A percentile compares a stretch with the other conserved stretches of the same genome.
Conservation (phyloP, 2,888 invertebrate species). For the Adineta ricciae region DNA sequence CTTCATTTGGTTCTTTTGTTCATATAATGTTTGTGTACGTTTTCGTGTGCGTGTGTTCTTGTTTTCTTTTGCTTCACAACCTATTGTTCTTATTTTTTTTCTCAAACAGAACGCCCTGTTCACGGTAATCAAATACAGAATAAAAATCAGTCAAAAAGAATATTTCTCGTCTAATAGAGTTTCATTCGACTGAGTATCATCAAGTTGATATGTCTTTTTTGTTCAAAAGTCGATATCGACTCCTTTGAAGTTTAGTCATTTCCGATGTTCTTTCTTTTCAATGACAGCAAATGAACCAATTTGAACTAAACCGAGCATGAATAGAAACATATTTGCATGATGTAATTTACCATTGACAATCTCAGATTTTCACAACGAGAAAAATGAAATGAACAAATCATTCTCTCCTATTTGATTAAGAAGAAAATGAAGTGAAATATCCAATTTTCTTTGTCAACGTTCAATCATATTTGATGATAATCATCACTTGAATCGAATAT, state of each 20-base stretch:
- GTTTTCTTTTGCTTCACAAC: not conserved
- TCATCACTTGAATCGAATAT: not conserved
- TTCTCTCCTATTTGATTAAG: not conserved
- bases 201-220: too few relatives aligned
- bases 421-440: not conserved
- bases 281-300: not conserved
- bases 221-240: too few relatives aligned
- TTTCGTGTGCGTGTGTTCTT: not conserved
- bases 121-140: conserved; percentile 3
- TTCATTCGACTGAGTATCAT: too few relatives aligned
- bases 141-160: not conserved
- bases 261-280: not conserved
- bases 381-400: not conserved
- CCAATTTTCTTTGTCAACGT: not conserved
- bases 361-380: not conserved
- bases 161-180: not conserved
- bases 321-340: not conserved
- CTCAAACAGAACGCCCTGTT: not conserved
- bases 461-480: not conserved
- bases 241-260: not conserved
- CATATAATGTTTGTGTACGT: not conserved
- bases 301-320: not conserved
- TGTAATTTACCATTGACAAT: not conserved
- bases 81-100: conserved; percentile 5
- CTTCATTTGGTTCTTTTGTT: not conserved